phyloP scores from a whole-genome alignment of 2,113 vertebrate species.

The Holacanthus passer region DNA sequence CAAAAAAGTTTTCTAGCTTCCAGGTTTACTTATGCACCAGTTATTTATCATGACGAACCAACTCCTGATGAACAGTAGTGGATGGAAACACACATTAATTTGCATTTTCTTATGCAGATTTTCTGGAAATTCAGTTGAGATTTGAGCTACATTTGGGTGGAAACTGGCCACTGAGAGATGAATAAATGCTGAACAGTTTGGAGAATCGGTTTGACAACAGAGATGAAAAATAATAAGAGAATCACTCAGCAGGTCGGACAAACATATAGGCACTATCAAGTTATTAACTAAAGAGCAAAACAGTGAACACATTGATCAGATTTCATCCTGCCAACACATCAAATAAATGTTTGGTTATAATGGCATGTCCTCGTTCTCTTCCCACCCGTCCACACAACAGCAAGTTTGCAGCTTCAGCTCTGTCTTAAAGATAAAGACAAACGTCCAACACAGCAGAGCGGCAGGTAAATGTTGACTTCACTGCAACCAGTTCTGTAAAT shows the following conservation, averaged over 20 bases:
- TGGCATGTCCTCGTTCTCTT: background rate
- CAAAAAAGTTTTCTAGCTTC: too few species aligned
- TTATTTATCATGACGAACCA: too few species aligned
- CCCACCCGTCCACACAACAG: background rate
- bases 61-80: background rate
- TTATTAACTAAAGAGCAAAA: constrained; percentile 43
- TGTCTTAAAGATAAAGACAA: background rate
- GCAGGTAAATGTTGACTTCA: background rate
- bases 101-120: background rate
- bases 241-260: background rate
- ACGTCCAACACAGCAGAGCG: background rate
- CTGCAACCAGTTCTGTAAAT: background rate
- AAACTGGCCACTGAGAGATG: background rate
- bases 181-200: background rate
- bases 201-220: background rate
- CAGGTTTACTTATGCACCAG: too few species aligned
- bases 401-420: background rate
- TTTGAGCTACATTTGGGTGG: too few species aligned
- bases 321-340: constrained; percentile 17
- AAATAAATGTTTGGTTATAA: background rate
- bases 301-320: constrained; percentile 11
- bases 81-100: background rate
- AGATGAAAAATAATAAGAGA: background rate
- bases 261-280: constrained; percentile 27
- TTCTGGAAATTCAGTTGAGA: background rate